phyloP scores from a whole-genome alignment of 2,113 vertebrate species.

The western clawed frog (Xenopus tropicalis) region UCB_Xtro_10.0 CM004449.2:86206501-86207000 shows the following conservation, averaged over 20 bases:
- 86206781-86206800: background rate
- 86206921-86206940: too few relatives aligned
- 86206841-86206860: too few relatives aligned
- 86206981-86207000: too few relatives aligned
- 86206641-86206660: constrained; percentile 17
- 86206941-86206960: too few relatives aligned
- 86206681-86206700: background rate
- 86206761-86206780: background rate
- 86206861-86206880: too few relatives aligned
- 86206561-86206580: constrained; percentile 41
- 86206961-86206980: too few relatives aligned
- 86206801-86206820: background rate
- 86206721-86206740: constrained; percentile 2
- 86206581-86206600: constrained; percentile 29
- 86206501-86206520: constrained; percentile 35
- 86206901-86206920: too few relatives aligned
- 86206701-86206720: background rate
- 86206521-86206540: constrained; percentile 44
- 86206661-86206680: constrained; percentile 22
- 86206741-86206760: background rate
- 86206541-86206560: constrained; percentile 33
- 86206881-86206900: too few relatives aligned
- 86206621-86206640: constrained; percentile 32
- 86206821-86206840: too few relatives aligned
- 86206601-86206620: constrained; percentile 34